Conservation (phyloP, 2,113 vertebrate genomes). For the mouse (Mus musculus) region GRCm39 chr11:107858001-107858500, state of each 20-base stretch:
- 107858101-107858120: background rate
- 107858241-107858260: background rate
- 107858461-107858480: background rate
- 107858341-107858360: background rate
- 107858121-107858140: background rate
- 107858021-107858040: background rate
- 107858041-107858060: background rate
- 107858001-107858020: too few species aligned
- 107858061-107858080: background rate
- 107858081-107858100: fast-evolving
- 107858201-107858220: background rate
- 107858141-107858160: background rate
- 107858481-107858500: background rate
- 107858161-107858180: background rate
- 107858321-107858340: background rate
- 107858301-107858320: background rate
- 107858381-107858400: background rate
- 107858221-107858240: background rate
- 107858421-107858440: background rate
- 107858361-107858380: background rate
- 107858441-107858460: too few species aligned
- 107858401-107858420: background rate
- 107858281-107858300: background rate
- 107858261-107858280: background rate
- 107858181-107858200: background rate